Conservation (phyloP, 2,113 vertebrate genomes). For the Alexandromys fortis region DNA sequence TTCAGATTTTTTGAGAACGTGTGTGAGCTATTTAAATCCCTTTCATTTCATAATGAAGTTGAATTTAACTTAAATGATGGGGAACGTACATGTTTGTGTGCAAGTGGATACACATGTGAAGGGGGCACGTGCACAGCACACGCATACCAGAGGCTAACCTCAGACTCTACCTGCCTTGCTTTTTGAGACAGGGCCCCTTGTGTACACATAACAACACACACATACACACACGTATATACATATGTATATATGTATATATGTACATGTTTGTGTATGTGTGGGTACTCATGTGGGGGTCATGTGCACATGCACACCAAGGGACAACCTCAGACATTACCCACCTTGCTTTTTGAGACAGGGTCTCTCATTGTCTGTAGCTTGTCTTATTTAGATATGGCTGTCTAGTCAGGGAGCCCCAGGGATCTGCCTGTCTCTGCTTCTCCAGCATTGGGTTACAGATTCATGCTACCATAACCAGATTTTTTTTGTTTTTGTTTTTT, state of each 20-base stretch:
- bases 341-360: background rate
- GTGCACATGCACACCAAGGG: background rate
- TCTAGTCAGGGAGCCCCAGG: background rate
- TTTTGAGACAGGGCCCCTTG: too few relatives aligned
- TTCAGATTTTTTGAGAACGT: slow-evolving; percentile 37
- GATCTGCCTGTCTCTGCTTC: too few relatives aligned
- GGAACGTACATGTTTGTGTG: background rate
- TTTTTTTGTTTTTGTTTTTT: too few relatives aligned
- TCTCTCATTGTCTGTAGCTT: too few relatives aligned
- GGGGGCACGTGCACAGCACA: too few relatives aligned
- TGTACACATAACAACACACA: background rate
- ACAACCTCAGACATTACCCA: background rate
- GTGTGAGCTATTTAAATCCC: slow-evolving; percentile 10
- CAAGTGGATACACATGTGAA: too few relatives aligned
- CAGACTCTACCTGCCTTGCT: too few relatives aligned
- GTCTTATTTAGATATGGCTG: background rate
- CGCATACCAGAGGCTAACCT: too few relatives aligned
- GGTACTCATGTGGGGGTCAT: too few relatives aligned
- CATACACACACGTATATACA: background rate
- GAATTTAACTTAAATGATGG: background rate
- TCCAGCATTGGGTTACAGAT: background rate
- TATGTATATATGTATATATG: too few relatives aligned
- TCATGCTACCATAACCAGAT: too few relatives aligned
- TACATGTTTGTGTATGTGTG: background rate
- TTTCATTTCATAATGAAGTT: slow-evolving; percentile 1